Evolutionary conservation across 2,888 invertebrate genomes (phyloP), one percentile per base, ranked within the genome.

Genomic region (Sinotaia quadrata): DNA sequence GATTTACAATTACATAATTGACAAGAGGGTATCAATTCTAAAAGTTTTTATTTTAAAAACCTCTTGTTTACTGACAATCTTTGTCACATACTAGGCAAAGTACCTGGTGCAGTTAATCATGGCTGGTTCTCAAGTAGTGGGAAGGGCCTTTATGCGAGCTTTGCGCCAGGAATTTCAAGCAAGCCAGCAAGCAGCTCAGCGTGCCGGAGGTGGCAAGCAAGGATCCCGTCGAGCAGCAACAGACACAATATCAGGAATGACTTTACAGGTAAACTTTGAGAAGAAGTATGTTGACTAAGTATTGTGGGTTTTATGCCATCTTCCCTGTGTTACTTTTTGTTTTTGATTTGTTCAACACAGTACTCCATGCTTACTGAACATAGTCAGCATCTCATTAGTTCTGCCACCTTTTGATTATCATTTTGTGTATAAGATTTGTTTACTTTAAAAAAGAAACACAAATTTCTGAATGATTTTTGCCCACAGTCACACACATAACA

Each of bases 101-200:
- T 95, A 96, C 87, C 91, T 98, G 79, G 94, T 94, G 63, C 96
- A 97, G 91, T 93, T 97, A 74, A 92, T 98, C 81, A 91, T 98
- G 36, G 91, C 95, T 75, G 97, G 97, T 51, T 91, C 93, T 3
- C 97, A 97, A 89, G 88, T 97, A 15, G 92, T 98, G 12, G 97
- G 94, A 0, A 91, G 94, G 84, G 98, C 98, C 0, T 97, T 98
- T 87, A 94, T 95, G 0, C 91, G 94, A 81, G 98, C 98, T 0
- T 88, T 98, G 4, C 92, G 92, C 81, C 96, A 90, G 76, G 91
- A 91, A 80, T 81, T 81, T 63, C 71, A 73, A 34, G 83, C 85
- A 4, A 87, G 87, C 75, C 86, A 87, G 67, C 82, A 85, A 61
- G 87, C 87, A 18, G 87, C 88, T 1, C 71, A 78, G 59, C 65